Evolutionary conservation across 2,888 invertebrate species (phyloP), one percentile per base, ranked within the genome.

Genomic region (Idaea straminata): DNA sequence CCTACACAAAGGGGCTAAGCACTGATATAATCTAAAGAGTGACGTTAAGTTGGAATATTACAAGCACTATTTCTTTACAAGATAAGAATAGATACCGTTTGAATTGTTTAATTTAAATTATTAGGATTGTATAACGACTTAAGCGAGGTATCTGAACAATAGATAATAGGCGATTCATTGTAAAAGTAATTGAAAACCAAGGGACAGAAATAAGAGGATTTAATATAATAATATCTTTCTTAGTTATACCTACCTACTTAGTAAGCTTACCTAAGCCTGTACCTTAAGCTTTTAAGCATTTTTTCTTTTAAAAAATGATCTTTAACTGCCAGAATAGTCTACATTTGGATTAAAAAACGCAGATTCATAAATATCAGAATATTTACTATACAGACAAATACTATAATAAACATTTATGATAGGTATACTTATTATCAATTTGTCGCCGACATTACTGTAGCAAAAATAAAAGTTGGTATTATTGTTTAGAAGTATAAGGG

Each of bases 1-100:
- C 74, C 74, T 69, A 72, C 78, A 83, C 81, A 83, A 84, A 79
- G 81, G 78, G 74, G 77, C 77, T 74, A 76, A 80, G 75, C 75
- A 72, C 71, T 76, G 84, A 84, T 84, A 82, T 76, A 75, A 84
- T 84, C 84, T 84, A 77, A 81, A 79, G 75, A 78, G 76, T 80
- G 77, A 78, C 84, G 81, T 82, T 82, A 82, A 79, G 76, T 79
- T 78, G 75, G 79, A 82, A 79, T 81, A 83, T 83, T 81, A 81
- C 82, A 77, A 78, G 72, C 79, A 80, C 83, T 83, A 82, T 81
- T 82, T 81, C 83, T 82, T 79, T 72, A 74, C 68, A 68, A 78
- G 83, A 83, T 83, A 83, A 82, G 78, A 74, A 69, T 68, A 47
- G 13, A 47, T 47, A 72, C 70, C 74, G 68, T 74, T 77, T 72